Evolutionary conservation across 1,140 invertebrate genomes (phyloP), one percentile per base, ranked within the genome.

Genomic region (Limonius californicus): DNA sequence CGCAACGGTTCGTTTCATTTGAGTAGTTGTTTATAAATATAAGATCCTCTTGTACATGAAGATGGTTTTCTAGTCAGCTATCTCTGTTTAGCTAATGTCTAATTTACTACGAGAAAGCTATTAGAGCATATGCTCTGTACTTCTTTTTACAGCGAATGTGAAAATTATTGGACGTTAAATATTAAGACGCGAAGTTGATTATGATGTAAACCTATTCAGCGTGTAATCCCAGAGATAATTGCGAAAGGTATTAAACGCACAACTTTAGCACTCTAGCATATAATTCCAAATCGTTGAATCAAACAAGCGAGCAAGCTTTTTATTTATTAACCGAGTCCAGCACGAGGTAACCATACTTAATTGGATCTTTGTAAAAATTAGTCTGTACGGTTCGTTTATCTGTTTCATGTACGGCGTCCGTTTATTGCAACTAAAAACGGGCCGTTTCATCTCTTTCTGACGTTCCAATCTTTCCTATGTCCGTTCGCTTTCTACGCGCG

Each of bases 351-450:
- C 55, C 47, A 64, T 59, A 62, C 64, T 67, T 67, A 67, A 67
- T 67, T 67, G 61, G 65, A 62, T 64, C 59, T 61, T 59, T 47
- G 65, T 67, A 64, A 67, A 67, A 67, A 64, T 67, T 58, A 15
- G 43, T 27, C 39, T 30, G 30, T 61, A 64, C 58, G 58, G 21
- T 61, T 61, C 63, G 63, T 58, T 64, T 64, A 64, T 64, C 59
- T 61, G 43, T 43, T 32, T 59, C 43, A 39, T 16, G 58, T 58
- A 54, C 23, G 53, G 8, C 47, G 45, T 30, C 58, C 27, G 45
- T 59, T 59, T 59, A 54, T 43, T 47, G 45, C 42, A 59, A 42
- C 23, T 59, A 53, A 42, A 59, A 59, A 59, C 47, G 30, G 32
- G 42, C 27, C 42, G 42, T 54, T 54, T 59, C 45, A 58, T 58